Evolutionary conservation across 2,113 vertebrate genomes (phyloP).

Genomic region (Centropristis striata): DNA sequence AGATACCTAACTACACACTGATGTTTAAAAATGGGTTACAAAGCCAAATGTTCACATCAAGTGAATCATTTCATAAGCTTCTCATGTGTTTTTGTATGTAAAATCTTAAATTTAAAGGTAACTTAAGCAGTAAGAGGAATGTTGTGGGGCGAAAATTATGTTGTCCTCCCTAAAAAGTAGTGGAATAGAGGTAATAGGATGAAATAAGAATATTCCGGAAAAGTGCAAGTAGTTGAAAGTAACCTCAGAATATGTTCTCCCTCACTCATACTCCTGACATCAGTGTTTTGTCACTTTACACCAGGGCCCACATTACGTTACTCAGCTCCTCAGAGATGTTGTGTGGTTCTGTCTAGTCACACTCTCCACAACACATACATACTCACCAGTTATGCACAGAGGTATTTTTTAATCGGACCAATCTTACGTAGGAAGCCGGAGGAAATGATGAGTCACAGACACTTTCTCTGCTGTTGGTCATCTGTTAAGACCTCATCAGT

Average conservation of each 20-base stretch:
- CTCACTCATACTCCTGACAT: not conserved
- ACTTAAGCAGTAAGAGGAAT: no score
- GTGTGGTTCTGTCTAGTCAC: conserved; percentile 17
- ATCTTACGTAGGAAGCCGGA: conserved; percentile 33
- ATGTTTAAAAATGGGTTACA: not conserved
- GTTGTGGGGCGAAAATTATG: no score
- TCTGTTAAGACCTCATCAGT: no score
- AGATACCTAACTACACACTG: not conserved
- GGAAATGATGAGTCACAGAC: conserved; percentile 37
- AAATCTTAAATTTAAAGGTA: not conserved
- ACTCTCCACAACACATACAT: not conserved
- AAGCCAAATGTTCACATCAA: not conserved
- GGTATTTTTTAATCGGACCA: not conserved
- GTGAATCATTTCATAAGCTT: no score
- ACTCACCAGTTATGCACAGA: conserved; percentile 8
- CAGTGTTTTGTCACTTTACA: not conserved
- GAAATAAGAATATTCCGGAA: no score
- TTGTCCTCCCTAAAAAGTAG: not conserved
- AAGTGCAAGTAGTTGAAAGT: not conserved
- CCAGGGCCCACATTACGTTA: not conserved
- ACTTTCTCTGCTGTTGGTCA: conserved; percentile 29
- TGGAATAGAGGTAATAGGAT: not conserved
- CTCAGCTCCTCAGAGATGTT: conserved; percentile 14
- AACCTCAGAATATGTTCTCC: not conserved
- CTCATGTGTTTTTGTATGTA: not conserved